Percentiles rank a stretch among this genome's conserved stretches.
phyloP scores from a whole-genome alignment of 2,888 invertebrate species.

The Melieria omissa region DNA sequence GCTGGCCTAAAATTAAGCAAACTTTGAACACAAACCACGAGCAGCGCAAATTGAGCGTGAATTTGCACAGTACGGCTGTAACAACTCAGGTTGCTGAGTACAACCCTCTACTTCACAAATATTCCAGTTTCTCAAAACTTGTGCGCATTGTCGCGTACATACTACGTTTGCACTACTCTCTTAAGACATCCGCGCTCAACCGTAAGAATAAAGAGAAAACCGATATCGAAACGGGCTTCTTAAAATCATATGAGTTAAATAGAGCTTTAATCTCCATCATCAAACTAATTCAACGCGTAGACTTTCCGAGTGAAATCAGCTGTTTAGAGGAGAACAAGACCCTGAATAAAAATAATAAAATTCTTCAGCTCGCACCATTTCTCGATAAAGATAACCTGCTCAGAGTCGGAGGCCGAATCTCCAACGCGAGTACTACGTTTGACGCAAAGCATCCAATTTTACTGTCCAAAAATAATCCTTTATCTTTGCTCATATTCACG shows the following conservation, averaged over 20 bases:
- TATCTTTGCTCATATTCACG: slow-evolving; percentile 31
- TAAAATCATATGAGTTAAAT: slow-evolving; percentile 3
- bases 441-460: slow-evolving; percentile 32
- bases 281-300: slow-evolving; percentile 19
- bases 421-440: slow-evolving; percentile 16
- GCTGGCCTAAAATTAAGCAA: too few relatives aligned
- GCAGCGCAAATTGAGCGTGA: not conserved
- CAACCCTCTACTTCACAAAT: not conserved
- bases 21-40: not conserved
- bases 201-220: not conserved
- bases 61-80: not conserved
- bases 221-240: slow-evolving; percentile 20
- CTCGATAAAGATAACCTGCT: slow-evolving; percentile 16
- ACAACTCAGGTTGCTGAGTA: not conserved
- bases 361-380: not conserved
- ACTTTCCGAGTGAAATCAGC: slow-evolving; percentile 13
- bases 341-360: not conserved
- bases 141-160: slow-evolving; percentile 9
- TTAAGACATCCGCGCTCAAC: not conserved
- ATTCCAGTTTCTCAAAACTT: slow-evolving; percentile 7
- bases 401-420: slow-evolving; percentile 36
- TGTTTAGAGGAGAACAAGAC: not conserved
- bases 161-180: not conserved
- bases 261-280: not conserved
- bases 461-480: slow-evolving; percentile 33